Evolutionary conservation across 1,140 invertebrate genomes (phyloP).

Genomic region (Sinella curviseta): DNA sequence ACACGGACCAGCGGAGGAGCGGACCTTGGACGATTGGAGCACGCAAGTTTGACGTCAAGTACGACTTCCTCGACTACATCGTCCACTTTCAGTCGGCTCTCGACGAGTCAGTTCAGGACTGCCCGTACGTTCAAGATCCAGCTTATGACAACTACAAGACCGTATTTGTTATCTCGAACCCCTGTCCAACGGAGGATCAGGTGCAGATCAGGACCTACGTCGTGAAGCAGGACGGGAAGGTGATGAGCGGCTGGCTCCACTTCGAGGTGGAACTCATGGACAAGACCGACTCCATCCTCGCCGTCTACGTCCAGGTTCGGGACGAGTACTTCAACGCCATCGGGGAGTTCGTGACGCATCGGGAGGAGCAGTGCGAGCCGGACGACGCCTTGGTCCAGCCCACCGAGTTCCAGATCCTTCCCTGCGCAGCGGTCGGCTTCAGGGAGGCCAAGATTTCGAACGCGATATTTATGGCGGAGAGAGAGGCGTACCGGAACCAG

Average conservation of each 20-base stretch:
- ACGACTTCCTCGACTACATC: background rate
- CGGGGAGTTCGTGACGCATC: background rate
- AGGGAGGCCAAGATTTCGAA: background rate
- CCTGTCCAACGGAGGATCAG: background rate
- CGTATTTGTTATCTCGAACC: background rate
- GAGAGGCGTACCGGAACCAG: background rate
- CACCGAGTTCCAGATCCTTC: background rate
- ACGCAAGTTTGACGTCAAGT: background rate
- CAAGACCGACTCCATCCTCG: background rate
- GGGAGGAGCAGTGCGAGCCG: background rate
- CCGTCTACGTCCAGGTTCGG: background rate
- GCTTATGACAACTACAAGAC: background rate
- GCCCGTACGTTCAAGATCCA: background rate
- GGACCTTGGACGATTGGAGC: background rate
- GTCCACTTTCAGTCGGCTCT: background rate
- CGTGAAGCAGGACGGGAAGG: background rate
- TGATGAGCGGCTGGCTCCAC: background rate
- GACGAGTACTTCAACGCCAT: background rate
- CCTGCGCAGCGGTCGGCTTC: background rate
- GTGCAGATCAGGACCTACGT: background rate
- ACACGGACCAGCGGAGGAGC: background rate
- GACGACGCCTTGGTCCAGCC: background rate
- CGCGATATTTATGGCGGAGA: background rate
- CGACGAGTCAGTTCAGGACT: background rate
- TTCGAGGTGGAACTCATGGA: background rate